Evolutionary conservation across 2,888 invertebrate species (phyloP), one percentile per base, ranked within the genome.

Genomic region (Chymomyza caudatula): DNA sequence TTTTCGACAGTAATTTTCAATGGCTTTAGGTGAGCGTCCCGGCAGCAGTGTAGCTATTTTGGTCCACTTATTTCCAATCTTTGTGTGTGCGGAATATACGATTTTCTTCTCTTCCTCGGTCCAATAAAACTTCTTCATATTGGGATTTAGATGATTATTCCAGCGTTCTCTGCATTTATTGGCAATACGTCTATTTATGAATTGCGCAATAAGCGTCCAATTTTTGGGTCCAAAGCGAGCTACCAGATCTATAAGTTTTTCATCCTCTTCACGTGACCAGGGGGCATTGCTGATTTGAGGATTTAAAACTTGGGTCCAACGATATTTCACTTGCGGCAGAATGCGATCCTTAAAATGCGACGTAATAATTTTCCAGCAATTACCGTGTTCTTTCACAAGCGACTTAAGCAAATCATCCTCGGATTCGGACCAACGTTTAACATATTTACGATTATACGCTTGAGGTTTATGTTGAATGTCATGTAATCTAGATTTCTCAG

Each of bases 131-230:
- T 99, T 99, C 91, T 98, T 98, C 82, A 99, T 98, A 44, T 95
- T 96, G 0, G 98, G 98, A 90, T 98, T 98, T 22, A 99, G 92
- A 89, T 99, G 98, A 90, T 99, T 99, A 92, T 98, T 98, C 98
- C 98, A 99, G 78, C 98, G 92, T 90, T 99, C 98, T n/a, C 98
- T 94, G 90, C 98, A 99, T 90, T 99, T 98, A 91, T 99, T 99
- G 6, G 98, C 98, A 89, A 98, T 98, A 73, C 98, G 93, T 2
- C 98, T 96, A 88, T 96, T 96, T 58, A 98, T 91, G 90, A 98
- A 96, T 69, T 97, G 94, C 20, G 98, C 98, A 77, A 98, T 98
- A 25, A 98, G 91, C 17, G 98, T 98, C 98, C 98, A 98, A 91
- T 97, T 97, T 91, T 98, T 98, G 2, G 98, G 97, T 6, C 98